Conservation (phyloP, 2,113 vertebrate genomes). For the Amblyopsis rosae region DNA sequence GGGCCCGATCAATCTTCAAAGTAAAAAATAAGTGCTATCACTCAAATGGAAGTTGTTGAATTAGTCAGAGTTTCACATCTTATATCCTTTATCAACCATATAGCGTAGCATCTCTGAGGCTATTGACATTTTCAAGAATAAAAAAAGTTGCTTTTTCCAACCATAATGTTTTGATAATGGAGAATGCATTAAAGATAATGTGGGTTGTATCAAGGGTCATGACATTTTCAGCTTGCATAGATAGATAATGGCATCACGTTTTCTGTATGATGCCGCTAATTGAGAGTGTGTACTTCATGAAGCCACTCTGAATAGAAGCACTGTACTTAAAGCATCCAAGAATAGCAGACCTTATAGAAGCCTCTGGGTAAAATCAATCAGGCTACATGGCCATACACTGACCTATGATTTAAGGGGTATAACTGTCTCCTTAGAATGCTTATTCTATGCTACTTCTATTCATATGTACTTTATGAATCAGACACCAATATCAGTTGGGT, state of each 20-base stretch:
- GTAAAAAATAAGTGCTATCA: conserved; percentile 10
- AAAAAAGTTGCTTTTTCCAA: neutral
- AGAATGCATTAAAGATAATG: neutral
- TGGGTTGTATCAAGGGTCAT: neutral
- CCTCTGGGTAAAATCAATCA: neutral
- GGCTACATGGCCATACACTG: neutral
- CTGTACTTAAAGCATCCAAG: conserved; percentile 11
- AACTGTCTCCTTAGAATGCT: neutral
- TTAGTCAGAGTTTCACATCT: conserved; percentile 8
- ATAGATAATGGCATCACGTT: neutral
- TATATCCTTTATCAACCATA: neutral
- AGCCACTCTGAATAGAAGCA: neutral
- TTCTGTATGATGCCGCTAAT: neutral
- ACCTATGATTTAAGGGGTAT: conserved; percentile 5
- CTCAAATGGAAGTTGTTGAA: neutral
- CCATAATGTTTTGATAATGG: neutral
- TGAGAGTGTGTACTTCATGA: neutral
- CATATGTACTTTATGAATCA: neutral
- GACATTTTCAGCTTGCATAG: neutral
- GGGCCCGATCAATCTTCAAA: conserved; percentile 19
- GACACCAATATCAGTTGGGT: neutral
- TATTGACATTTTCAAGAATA: neutral
- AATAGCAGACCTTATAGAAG: conserved; percentile 6
- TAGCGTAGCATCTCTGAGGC: neutral
- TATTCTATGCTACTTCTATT: neutral